Conservation (phyloP, 2,797 vertebrate species). For the Apogon hyalosoma region DNA sequence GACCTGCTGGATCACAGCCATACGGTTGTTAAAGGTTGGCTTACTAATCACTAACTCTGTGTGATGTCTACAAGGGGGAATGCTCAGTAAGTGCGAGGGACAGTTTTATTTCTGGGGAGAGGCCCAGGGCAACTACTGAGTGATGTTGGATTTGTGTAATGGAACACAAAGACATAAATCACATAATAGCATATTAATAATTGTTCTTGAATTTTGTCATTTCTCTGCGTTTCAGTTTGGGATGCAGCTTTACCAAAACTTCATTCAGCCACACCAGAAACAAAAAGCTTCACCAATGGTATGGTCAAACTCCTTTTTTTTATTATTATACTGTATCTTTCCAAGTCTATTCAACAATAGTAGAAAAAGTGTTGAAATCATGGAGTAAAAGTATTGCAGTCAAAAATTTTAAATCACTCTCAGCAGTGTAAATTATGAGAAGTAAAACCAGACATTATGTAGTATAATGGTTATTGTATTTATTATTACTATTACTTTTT, state of each 20-base stretch:
- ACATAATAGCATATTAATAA: neutral
- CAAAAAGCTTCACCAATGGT: slow-evolving; percentile 93
- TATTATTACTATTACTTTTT: neutral
- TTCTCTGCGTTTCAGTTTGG: slow-evolving; percentile 87
- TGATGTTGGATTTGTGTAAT: slow-evolving; percentile 54
- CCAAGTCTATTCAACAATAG: no score
- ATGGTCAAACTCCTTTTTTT: slow-evolving; percentile 59
- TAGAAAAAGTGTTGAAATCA: no score
- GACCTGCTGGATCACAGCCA: slow-evolving; percentile 96
- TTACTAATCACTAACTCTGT: slow-evolving; percentile 55
- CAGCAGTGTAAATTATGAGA: no score
- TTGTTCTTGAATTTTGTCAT: slow-evolving; percentile 9
- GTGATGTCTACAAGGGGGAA: slow-evolving; percentile 57
- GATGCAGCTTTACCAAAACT: slow-evolving; percentile 97
- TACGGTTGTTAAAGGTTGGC: slow-evolving; percentile 96
- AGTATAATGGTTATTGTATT: no score
- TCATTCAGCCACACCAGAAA: slow-evolving; percentile 92
- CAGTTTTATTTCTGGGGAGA: slow-evolving; percentile 65
- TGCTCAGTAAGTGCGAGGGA: slow-evolving; percentile 67
- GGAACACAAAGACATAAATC: neutral
- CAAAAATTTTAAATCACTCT: no score
- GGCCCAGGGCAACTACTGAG: slow-evolving; percentile 63
- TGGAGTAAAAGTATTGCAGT: no score
- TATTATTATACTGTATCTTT: no score
- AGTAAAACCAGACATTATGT: no score